Conservation (phyloP, 1,140 invertebrate genomes). For the Panagrolaimus sp. region DNA sequence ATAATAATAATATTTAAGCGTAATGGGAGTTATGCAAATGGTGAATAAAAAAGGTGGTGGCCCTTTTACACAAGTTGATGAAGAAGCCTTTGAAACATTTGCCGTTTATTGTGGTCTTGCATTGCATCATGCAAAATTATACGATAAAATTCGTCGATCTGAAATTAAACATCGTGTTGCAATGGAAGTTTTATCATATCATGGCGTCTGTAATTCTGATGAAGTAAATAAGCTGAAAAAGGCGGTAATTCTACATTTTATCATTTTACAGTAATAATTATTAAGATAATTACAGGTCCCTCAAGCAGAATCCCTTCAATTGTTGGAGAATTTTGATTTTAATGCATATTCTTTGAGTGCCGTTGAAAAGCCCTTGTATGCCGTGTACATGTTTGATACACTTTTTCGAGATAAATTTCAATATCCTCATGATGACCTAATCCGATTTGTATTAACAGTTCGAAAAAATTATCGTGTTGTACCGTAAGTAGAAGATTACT, state of each 20-base stretch:
- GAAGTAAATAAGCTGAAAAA: constrained; percentile 67
- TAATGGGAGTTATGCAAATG: constrained; percentile 81
- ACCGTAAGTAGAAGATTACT: too few species aligned
- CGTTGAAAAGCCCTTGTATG: constrained; percentile 69
- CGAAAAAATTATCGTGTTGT: constrained; percentile 76
- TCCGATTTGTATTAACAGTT: constrained; percentile 73
- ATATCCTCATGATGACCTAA: constrained; percentile 64
- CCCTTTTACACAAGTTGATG: constrained; percentile 71
- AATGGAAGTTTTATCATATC: constrained; percentile 75
- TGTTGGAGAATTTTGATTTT: constrained; percentile 65
- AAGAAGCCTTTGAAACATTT: constrained; percentile 76
- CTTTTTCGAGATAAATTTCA: constrained; percentile 66
- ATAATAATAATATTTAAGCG: constrained; percentile 59
- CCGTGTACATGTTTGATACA: constrained; percentile 74
- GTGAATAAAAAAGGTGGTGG: constrained; percentile 71
- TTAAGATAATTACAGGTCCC: too few species aligned
- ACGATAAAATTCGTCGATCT: constrained; percentile 75
- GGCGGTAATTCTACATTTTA: too few species aligned
- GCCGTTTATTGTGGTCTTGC: constrained; percentile 78
- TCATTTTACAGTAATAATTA: too few species aligned
- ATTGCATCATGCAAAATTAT: constrained; percentile 76
- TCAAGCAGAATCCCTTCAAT: background rate
- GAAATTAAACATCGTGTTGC: constrained; percentile 76
- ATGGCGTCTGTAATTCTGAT: constrained; percentile 71
- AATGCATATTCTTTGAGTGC: constrained; percentile 70